Conservation (phyloP, 2,888 invertebrate species). For the Rhagonycha lutea region DNA sequence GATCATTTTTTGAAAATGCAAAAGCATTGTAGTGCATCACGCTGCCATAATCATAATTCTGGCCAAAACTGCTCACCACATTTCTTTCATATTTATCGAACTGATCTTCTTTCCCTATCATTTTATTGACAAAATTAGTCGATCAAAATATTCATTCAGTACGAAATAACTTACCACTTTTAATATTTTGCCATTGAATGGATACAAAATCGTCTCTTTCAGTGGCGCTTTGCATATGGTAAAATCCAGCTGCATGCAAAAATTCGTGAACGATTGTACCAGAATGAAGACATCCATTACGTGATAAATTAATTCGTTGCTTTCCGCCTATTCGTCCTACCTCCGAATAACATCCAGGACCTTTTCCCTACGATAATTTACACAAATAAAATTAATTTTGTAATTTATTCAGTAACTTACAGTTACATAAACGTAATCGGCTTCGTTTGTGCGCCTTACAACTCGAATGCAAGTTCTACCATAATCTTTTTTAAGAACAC, state of each 20-base stretch:
- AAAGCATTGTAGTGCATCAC: slow-evolving; percentile 73
- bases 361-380: not conserved
- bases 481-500: not conserved
- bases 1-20: slow-evolving; percentile 71
- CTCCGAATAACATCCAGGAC: slow-evolving; percentile 20
- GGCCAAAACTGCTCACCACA: slow-evolving; percentile 67
- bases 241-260: slow-evolving; percentile 79
- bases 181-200: slow-evolving; percentile 75
- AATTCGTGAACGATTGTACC: slow-evolving; percentile 78
- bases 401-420: not conserved
- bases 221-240: slow-evolving; percentile 80
- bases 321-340: slow-evolving; percentile 24
- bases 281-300: slow-evolving; percentile 61
- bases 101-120: not conserved
- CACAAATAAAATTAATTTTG: not conserved
- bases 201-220: slow-evolving; percentile 77
- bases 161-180: slow-evolving; percentile 35
- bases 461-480: slow-evolving; percentile 5
- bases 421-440: slow-evolving; percentile 14
- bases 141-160: no score
- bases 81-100: slow-evolving; percentile 37
- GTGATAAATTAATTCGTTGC: slow-evolving; percentile 41
- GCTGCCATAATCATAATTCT: slow-evolving; percentile 71
- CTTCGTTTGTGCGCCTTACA: not conserved
- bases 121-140: no score